These are phyloP conservation scores for Ceyx erithaca DNA, from an alignment of 2,797 vertebrate genomes.

Conservation along the genomic window DNA sequence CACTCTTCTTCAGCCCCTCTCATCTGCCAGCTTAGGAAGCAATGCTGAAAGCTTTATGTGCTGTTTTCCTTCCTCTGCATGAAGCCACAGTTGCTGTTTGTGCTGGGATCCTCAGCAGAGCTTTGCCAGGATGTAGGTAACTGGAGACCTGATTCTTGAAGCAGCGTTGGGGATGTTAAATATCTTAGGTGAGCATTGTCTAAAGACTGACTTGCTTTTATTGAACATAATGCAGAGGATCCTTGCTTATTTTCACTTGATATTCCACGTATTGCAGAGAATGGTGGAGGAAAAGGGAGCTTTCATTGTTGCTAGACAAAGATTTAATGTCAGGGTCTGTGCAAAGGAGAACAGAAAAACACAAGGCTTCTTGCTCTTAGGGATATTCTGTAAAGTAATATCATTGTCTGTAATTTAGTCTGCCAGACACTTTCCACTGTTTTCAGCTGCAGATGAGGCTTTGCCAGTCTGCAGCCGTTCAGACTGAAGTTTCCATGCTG, in stretches of 20 bases:
- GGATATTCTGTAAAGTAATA: neutral
- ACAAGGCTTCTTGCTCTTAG: neutral
- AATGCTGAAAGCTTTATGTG: neutral
- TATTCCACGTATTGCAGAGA: neutral
- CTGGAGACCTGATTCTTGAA: neutral
- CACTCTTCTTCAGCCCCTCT: neutral
- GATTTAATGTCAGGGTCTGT: neutral
- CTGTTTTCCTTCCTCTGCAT: neutral
- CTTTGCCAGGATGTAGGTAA: rapidly evolving
- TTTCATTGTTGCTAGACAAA: neutral
- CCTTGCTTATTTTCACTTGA: neutral
- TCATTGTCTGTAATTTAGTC: neutral
- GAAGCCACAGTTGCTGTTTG: neutral
- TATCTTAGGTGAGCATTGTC: rapidly evolving
- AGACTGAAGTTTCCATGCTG: neutral
- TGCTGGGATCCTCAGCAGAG: neutral
- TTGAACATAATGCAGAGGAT: neutral
- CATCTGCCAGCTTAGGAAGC: neutral
- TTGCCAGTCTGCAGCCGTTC: neutral
- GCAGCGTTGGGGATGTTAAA: neutral
- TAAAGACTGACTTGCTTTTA: neutral
- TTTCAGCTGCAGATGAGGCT: neutral
- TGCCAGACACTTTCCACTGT: conserved; percentile 2
- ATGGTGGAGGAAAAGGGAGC: neutral
- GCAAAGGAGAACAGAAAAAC: neutral